Evolutionary conservation across 2,113 vertebrate species (phyloP), one percentile per base, ranked within the genome.

Genomic region (Protobothrops flavoviridis): DNA sequence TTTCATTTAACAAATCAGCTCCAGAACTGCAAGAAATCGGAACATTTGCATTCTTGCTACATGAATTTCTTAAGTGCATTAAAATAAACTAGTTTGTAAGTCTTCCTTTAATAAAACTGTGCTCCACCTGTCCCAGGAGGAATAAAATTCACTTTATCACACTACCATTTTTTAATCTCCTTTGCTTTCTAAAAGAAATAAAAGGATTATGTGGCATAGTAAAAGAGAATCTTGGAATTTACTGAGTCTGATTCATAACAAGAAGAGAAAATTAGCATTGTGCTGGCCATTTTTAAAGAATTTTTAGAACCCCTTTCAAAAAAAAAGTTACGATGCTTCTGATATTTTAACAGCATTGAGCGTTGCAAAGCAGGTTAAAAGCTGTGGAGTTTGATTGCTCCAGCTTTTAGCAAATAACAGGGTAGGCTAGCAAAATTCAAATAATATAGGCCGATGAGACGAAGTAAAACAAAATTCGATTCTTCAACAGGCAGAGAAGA

Each of bases 361-460:
- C 93, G 95, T 95, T 87, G 96, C 96, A 88, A 97, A 97, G 96
- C 96, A 95, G 93, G 94, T 97, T 97, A 97, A 95, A 93, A 96
- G 96, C 94, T 94, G 89, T 92, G 26, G 95, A 96, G 96, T 96
- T 90, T 96, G 95, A 97, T 81, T 0, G 85, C 93, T 87, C 94
- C 39, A 89, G 52, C 74, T 91, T 90, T 88, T 94, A 43, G 69
- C 93, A 52, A 96, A 97, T 97, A 97, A 96, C 93, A 2, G 0
- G 0, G 91, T 90, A 96, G 95, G 93, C 50, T 69, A 43, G 39
- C 24, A 86, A 48, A 86, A 86, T 59, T 94, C 43, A 90, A 64
- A 92, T 90, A 85, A 89, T 87, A 29, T 88, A 91, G 56, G 64
- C 91, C 13, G 43, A 86, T 33, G 33, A 11, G 9, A 91, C 3